Conservation (phyloP, 2,888 invertebrate species). For the Imbricaverruca yamaguchii region DNA sequence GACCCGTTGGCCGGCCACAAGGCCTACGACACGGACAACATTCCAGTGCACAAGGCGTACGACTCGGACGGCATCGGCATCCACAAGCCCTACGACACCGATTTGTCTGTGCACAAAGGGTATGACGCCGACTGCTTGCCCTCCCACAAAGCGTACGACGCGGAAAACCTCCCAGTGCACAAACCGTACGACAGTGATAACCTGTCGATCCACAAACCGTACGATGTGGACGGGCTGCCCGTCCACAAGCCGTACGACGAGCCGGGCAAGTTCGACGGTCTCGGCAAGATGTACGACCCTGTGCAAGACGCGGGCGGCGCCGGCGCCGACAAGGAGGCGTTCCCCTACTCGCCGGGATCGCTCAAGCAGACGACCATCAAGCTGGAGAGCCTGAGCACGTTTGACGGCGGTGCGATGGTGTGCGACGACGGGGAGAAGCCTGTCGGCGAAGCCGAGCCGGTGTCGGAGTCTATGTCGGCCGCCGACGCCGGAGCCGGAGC, state of each 20-base stretch:
- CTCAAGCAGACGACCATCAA: not conserved
- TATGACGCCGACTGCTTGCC: not conserved
- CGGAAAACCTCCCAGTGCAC: not conserved
- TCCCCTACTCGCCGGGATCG: not conserved
- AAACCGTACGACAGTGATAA: not conserved
- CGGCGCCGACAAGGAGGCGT: not conserved
- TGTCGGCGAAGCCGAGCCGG: not conserved
- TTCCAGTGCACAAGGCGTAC: not conserved
- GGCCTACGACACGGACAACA: not conserved
- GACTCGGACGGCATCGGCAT: not conserved
- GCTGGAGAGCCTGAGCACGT: slow-evolving; percentile 8
- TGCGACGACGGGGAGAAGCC: not conserved
- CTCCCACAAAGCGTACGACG: not conserved
- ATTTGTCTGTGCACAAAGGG: not conserved
- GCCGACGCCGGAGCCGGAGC: not conserved
- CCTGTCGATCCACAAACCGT: not conserved
- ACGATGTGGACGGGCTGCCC: not conserved
- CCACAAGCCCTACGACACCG: not conserved
- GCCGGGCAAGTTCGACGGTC: not conserved
- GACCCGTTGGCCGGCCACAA: not conserved
- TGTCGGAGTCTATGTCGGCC: not conserved
- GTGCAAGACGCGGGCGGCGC: not conserved
- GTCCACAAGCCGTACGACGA: slow-evolving; percentile 6
- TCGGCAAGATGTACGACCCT: not conserved
- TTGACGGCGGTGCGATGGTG: not conserved